Percentiles rank a stretch among this genome's conserved stretches.
Evolutionary conservation across 2,797 vertebrate genomes (phyloP).

Genomic region (Hafferia zeledoni): DNA sequence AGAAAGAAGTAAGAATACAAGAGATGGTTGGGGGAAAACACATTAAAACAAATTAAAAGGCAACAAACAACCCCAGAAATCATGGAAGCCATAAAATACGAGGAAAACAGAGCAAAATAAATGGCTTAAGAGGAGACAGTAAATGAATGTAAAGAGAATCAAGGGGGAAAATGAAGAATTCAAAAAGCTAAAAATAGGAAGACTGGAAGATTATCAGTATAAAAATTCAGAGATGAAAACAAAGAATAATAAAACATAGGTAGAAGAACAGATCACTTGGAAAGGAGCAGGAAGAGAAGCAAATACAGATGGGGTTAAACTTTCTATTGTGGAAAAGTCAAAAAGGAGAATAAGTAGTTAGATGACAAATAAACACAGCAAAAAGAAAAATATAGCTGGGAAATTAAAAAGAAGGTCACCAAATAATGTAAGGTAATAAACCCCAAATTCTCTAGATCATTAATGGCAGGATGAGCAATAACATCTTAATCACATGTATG

Average conservation of each 20-base stretch:
- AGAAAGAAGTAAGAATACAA: neutral
- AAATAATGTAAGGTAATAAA: neutral
- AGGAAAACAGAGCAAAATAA: neutral
- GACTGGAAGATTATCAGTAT: neutral
- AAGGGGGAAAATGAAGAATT: neutral
- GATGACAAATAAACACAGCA: neutral
- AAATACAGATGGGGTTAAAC: neutral
- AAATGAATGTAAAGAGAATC: neutral
- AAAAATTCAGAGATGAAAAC: neutral
- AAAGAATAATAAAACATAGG: neutral
- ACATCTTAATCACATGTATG: neutral
- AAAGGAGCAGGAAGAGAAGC: neutral
- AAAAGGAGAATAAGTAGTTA: neutral
- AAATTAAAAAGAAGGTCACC: neutral
- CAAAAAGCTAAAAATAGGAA: neutral
- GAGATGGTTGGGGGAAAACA: neutral
- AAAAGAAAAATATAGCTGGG: neutral
- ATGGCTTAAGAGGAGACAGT: neutral
- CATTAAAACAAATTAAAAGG: neutral
- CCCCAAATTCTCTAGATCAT: neutral
- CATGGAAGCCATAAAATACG: neutral
- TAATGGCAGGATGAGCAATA: neutral
- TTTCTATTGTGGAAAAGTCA: neutral
- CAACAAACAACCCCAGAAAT: neutral
- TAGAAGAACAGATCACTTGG: neutral